Evolutionary conservation across 64 coral and sea anemone genomes (phyloP).

Genomic region (Actinia equina): DNA sequence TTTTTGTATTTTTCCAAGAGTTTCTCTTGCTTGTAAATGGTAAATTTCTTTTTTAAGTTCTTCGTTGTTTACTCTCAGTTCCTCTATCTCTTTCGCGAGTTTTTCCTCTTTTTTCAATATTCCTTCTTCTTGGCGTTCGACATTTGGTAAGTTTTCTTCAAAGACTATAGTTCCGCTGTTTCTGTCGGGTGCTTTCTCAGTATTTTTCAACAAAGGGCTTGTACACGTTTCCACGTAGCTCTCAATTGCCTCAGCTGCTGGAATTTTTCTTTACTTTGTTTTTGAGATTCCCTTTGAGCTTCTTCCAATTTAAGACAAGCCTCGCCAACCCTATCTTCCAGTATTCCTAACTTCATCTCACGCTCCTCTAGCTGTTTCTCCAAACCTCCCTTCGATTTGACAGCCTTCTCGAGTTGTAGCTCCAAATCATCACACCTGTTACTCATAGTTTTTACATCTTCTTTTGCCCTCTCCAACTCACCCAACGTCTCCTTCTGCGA

Average conservation of each 20-base stretch:
- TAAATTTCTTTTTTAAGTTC: background rate
- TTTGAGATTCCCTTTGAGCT: constrained; percentile 33
- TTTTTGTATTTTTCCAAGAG: background rate
- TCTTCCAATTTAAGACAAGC: constrained; percentile 38
- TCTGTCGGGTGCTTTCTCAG: too few relatives aligned
- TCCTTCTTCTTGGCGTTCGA: background rate
- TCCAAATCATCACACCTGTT: constrained; percentile 51
- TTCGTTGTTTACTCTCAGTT: background rate
- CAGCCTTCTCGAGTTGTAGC: constrained; percentile 25
- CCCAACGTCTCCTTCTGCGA: constrained; percentile 1
- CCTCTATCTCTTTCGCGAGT: background rate
- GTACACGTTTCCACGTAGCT: background rate
- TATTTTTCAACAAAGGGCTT: too few relatives aligned
- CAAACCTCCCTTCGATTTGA: constrained; percentile 24
- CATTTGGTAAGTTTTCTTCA: background rate
- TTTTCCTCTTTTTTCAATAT: too few relatives aligned
- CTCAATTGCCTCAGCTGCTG: background rate
- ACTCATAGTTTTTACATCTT: constrained; percentile 25
- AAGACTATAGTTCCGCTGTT: background rate
- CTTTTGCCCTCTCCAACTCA: constrained; percentile 29
- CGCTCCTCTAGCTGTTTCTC: constrained; percentile 42
- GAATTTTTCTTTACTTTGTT: background rate
- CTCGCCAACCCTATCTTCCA: constrained; percentile 31
- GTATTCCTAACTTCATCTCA: constrained; percentile 13
- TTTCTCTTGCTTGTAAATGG: background rate